Evolutionary conservation across 2,888 invertebrate genomes (phyloP).

Genomic region (Trypoxylon attenuatum): DNA sequence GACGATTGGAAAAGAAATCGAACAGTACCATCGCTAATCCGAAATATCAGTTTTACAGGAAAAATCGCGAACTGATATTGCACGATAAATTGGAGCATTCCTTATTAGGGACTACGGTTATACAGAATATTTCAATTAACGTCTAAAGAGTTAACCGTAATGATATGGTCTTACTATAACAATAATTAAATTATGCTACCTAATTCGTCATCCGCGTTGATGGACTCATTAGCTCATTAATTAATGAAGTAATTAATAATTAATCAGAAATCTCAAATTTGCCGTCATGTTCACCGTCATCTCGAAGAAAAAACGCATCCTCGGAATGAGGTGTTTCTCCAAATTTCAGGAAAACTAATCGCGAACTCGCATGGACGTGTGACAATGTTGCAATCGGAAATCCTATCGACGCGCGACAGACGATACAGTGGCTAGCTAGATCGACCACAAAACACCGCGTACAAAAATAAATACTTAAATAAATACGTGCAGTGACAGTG

Average conservation of each 20-base stretch:
- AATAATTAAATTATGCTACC: conserved; percentile 65
- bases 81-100: conserved; percentile 48
- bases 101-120: conserved; percentile 53
- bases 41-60: conserved; percentile 46
- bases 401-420: too few species aligned
- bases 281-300: too few species aligned
- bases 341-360: too few species aligned
- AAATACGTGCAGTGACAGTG: conserved; percentile 21
- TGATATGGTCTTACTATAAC: conserved; percentile 68
- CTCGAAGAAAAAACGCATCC: not conserved
- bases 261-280: too few species aligned
- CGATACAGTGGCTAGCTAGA: too few species aligned
- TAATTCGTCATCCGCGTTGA: conserved; percentile 39
- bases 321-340: too few species aligned
- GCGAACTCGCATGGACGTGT: too few species aligned
- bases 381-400: too few species aligned
- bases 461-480: conserved; percentile 10
- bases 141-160: conserved; percentile 62
- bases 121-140: conserved; percentile 61
- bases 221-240: conserved; percentile 27
- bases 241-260: conserved; percentile 41
- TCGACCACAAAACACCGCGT: not conserved
- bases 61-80: conserved; percentile 47
- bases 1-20: conserved; percentile 45
- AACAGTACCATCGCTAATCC: conserved; percentile 42